A percentile compares a stretch with the other conserved stretches of the same genome.
These are phyloP conservation scores for Cromileptes altivelis DNA, from an alignment of 2,113 vertebrate genomes.

Conservation along the genomic window DNA sequence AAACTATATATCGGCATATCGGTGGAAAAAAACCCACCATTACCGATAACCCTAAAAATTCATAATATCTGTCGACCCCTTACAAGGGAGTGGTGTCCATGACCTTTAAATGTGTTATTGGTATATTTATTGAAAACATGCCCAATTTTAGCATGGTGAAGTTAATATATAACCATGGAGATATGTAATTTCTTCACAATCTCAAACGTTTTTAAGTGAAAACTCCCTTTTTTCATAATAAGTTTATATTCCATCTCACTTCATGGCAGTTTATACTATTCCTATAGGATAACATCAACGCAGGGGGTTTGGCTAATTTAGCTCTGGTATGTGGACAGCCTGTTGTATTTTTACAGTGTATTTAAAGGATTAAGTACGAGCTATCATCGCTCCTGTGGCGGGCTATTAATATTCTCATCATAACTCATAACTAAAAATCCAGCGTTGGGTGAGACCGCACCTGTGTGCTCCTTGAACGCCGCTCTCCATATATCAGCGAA, in stretches of 20 bases:
- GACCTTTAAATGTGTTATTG: not conserved
- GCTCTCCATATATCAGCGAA: not conserved
- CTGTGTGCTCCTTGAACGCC: not conserved
- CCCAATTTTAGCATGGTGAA: no score
- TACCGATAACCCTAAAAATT: no score
- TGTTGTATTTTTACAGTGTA: conserved; percentile 17
- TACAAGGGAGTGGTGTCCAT: not conserved
- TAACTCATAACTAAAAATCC: not conserved
- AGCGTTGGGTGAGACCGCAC: not conserved
- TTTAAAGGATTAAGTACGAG: not conserved
- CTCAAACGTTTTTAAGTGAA: not conserved
- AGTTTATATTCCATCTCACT: not conserved
- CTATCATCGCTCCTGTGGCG: not conserved
- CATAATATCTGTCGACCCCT: no score
- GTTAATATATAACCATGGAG: no score
- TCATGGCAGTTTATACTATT: not conserved
- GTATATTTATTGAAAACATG: not conserved
- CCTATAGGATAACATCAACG: not conserved
- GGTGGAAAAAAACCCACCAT: no score
- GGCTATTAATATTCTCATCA: conserved; percentile 15
- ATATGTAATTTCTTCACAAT: not conserved
- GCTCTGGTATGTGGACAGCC: not conserved
- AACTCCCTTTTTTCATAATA: not conserved
- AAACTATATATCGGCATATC: no score
- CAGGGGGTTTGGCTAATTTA: not conserved